A percentile compares a stretch with the other conserved stretches of the same genome.
These are phyloP conservation scores for Pedetes capensis DNA, from an alignment of 2,113 vertebrate genomes.

Conservation along the genomic window DNA sequence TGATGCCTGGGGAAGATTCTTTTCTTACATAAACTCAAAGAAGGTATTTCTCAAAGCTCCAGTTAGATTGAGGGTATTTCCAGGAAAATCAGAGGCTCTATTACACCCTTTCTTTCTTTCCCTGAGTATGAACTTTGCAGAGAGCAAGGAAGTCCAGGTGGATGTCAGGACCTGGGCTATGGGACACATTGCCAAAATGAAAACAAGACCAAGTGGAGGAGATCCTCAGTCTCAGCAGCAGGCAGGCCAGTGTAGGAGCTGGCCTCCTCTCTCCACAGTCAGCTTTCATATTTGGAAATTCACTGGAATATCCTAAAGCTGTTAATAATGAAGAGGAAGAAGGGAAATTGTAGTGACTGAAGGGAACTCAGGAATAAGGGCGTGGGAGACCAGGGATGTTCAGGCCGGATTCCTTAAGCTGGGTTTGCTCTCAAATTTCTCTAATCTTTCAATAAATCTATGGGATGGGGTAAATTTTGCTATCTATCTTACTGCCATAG, in stretches of 20 bases:
- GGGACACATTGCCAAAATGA: slow-evolving; percentile 91
- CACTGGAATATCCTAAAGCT: neutral
- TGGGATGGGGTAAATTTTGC: neutral
- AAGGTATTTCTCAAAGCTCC: neutral
- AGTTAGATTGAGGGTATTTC: neutral
- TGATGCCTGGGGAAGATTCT: neutral
- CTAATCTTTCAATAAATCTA: neutral
- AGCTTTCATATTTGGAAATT: neutral
- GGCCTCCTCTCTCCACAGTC: neutral
- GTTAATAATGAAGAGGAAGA: too few relatives aligned
- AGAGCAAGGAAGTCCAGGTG: slow-evolving; percentile 90
- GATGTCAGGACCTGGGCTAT: slow-evolving; percentile 80
- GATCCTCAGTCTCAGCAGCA: slow-evolving; percentile 88
- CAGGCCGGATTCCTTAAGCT: neutral
- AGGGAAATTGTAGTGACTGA: neutral
- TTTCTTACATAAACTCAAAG: neutral
- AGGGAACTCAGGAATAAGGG: neutral
- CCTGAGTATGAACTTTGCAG: slow-evolving; percentile 81
- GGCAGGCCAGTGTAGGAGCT: neutral
- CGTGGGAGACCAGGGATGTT: neutral
- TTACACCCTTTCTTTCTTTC: neutral
- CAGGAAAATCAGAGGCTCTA: neutral
- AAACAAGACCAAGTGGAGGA: slow-evolving; percentile 87
- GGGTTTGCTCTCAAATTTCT: neutral
- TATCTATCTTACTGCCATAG: neutral